These are phyloP conservation scores for Forbesichthys agassizii DNA, from an alignment of 2,113 vertebrate genomes.

Conservation along the genomic window DNA sequence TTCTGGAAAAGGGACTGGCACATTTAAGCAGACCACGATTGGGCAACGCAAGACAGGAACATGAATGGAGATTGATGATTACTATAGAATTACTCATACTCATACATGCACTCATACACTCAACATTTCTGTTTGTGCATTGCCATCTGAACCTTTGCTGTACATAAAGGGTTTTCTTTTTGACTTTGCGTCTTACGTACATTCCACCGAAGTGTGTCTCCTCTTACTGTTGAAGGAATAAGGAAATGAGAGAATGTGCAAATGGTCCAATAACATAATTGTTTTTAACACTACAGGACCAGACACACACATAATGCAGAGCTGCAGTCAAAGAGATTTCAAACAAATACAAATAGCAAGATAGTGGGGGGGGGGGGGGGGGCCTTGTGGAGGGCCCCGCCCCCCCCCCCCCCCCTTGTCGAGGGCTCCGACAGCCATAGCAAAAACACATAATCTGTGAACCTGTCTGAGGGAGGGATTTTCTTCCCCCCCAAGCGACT, in stretches of 20 bases:
- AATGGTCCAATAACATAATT: not conserved
- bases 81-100: constrained; percentile 13
- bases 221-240: not conserved
- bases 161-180: not conserved
- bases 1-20: constrained; percentile 39
- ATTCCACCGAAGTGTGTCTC: too few relatives aligned
- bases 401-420: too few relatives aligned
- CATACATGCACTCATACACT: not conserved
- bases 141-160: not conserved
- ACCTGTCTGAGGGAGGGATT: constrained; percentile 47
- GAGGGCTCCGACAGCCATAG: constrained; percentile 23
- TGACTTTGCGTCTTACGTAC: not conserved
- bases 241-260: not conserved
- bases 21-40: constrained; percentile 41
- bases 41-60: constrained; percentile 36
- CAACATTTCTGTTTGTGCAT: not conserved
- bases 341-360: not conserved
- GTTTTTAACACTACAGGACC: too few relatives aligned
- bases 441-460: constrained; percentile 46
- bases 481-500: constrained; percentile 47
- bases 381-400: too few relatives aligned
- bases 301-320: not conserved
- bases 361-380: not conserved
- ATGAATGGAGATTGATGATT: constrained; percentile 50
- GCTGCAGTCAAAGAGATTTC: not conserved